Conservation (phyloP, 1,140 invertebrate species). For the Ctenoplectra terminalis region DNA sequence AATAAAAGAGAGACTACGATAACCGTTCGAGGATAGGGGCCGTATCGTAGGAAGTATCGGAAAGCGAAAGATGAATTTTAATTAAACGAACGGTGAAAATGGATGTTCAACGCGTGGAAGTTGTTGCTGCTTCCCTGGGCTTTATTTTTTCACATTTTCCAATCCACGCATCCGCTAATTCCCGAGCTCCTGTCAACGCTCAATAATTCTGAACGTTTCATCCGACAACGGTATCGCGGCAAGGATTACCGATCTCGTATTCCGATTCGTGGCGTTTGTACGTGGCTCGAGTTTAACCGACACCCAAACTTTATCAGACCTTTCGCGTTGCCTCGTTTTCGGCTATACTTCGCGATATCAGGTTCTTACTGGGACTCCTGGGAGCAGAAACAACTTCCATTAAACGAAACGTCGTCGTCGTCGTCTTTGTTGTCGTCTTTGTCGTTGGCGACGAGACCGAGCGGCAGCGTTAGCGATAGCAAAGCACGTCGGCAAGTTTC, state of each 20-base stretch:
- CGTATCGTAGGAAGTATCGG: slow-evolving; percentile 24
- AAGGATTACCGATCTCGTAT: not conserved
- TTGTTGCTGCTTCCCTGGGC: slow-evolving; percentile 16
- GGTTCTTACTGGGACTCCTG: not conserved
- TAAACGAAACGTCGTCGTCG: slow-evolving; percentile 5
- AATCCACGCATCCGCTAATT: no score
- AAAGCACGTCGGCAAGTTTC: slow-evolving; percentile 36
- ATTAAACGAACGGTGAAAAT: not conserved
- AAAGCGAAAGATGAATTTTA: slow-evolving; percentile 16
- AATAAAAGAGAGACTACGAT: slow-evolving; percentile 23
- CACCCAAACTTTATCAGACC: not conserved
- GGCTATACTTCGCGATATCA: not conserved
- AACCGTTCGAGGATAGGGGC: slow-evolving; percentile 41
- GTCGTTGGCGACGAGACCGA: slow-evolving; percentile 19
- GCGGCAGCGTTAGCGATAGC: not conserved
- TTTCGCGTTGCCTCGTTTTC: not conserved
- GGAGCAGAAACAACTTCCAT: slow-evolving; percentile 35
- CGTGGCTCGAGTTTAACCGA: no score
- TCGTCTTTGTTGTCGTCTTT: not conserved
- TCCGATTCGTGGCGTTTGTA: no score
- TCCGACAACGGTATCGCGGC: not conserved
- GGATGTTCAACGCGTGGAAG: not conserved
- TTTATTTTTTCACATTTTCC: no score
- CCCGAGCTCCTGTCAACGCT: no score
- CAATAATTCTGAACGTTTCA: no score